These are phyloP conservation scores for Drosophila bifasciata DNA, from an alignment of 1,140 invertebrate genomes.

Conservation along the genomic window DNA sequence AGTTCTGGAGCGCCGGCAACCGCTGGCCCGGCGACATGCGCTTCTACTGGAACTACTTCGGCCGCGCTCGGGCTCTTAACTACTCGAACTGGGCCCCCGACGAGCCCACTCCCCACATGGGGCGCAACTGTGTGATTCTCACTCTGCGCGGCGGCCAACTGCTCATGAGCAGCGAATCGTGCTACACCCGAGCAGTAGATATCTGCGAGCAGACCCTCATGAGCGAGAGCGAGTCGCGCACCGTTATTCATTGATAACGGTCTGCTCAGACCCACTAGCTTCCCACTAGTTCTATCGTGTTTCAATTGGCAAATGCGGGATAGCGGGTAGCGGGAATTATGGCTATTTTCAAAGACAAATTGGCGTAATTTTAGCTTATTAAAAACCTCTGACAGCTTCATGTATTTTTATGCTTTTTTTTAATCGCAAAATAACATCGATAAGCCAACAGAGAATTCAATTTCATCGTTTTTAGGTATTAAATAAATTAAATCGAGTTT, in stretches of 20 bases:
- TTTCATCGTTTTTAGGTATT: too few species aligned
- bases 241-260: constrained; percentile 64
- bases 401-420: too few species aligned
- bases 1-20: constrained; percentile 70
- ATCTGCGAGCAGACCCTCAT: constrained; percentile 62
- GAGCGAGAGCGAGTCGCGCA: constrained; percentile 27
- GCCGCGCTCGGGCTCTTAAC: constrained; percentile 49
- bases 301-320: too few species aligned
- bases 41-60: constrained; percentile 75
- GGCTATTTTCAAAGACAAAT: too few species aligned
- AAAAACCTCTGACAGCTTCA: too few species aligned
- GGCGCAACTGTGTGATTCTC: constrained; percentile 60
- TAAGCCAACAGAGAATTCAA: too few species aligned
- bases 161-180: constrained; percentile 62
- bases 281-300: too few species aligned
- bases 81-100: constrained; percentile 62
- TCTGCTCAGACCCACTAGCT: too few species aligned
- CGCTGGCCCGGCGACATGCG: constrained; percentile 62
- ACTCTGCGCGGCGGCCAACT: constrained; percentile 44
- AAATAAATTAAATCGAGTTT: too few species aligned
- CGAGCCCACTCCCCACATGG: constrained; percentile 61
- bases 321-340: too few species aligned
- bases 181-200: constrained; percentile 49
- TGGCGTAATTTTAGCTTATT: too few species aligned
- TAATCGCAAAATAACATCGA: too few species aligned